Conservation (phyloP, 2,888 invertebrate genomes). For the Noctua fimbriata region DNA sequence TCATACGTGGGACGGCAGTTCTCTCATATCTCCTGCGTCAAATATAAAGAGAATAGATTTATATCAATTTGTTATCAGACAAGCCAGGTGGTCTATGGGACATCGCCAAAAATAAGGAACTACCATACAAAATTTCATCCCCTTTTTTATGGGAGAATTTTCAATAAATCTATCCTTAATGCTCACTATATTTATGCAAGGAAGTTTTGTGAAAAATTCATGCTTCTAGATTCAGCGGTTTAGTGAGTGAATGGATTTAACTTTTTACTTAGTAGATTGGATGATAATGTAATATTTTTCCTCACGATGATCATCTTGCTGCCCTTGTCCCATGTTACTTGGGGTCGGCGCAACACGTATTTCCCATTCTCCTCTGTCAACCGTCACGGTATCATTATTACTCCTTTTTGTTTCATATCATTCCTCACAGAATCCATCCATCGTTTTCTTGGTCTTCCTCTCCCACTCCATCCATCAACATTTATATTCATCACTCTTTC, state of each 20-base stretch:
- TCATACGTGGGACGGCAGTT: neutral
- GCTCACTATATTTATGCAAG: neutral
- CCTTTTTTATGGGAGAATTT: neutral
- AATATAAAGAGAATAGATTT: neutral
- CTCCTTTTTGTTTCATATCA: neutral
- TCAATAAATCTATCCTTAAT: neutral
- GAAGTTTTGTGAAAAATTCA: neutral
- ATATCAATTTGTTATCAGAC: neutral
- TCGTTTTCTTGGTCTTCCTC: neutral
- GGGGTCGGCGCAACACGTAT: neutral
- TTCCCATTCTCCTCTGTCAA: neutral
- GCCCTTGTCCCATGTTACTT: neutral
- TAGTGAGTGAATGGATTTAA: neutral
- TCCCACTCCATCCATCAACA: neutral
- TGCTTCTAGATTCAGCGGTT: neutral
- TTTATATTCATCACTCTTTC: neutral
- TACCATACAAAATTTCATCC: neutral
- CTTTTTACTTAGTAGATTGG: neutral
- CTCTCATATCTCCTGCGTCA: no score
- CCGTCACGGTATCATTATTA: neutral
- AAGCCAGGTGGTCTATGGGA: neutral
- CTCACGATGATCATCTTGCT: no score
- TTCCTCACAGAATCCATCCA: neutral
- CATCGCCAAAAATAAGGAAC: neutral
- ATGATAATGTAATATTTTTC: neutral